Percentiles rank a stretch among this genome's conserved stretches.
These are phyloP conservation scores for Ecdyonurus torrentis DNA, from an alignment of 2,888 invertebrate species.

Conservation along the genomic window DNA sequence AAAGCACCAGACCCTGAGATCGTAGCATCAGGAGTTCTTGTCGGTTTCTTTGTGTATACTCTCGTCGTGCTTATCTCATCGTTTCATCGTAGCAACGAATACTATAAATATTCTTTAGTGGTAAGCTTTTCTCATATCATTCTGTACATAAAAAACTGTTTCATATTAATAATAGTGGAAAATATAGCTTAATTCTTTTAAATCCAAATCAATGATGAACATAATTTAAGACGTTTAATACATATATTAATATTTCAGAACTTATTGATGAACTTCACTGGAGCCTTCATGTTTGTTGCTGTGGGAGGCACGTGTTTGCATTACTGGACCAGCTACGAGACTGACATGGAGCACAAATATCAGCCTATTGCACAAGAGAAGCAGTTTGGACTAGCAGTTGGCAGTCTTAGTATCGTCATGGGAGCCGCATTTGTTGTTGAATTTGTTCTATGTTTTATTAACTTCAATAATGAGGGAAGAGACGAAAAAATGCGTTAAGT, in stretches of 20 bases:
- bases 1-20: slow-evolving; percentile 78
- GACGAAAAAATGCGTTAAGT: no score
- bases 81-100: slow-evolving; percentile 57
- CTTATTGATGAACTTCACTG: slow-evolving; percentile 74
- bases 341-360: slow-evolving; percentile 63
- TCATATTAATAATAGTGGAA: no score
- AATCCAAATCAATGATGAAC: no score
- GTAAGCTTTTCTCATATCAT: no score
- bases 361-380: slow-evolving; percentile 54
- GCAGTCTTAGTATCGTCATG: slow-evolving; percentile 59
- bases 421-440: slow-evolving; percentile 68
- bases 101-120: slow-evolving; percentile 50
- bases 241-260: slow-evolving; percentile 38
- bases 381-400: slow-evolving; percentile 66
- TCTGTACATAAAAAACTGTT: neutral
- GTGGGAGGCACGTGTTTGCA: slow-evolving; percentile 74
- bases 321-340: slow-evolving; percentile 76
- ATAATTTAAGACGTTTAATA: no score
- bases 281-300: slow-evolving; percentile 67
- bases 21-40: slow-evolving; percentile 70
- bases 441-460: slow-evolving; percentile 55
- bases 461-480: slow-evolving; percentile 38
- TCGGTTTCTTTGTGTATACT: slow-evolving; percentile 75
- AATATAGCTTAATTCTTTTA: no score
- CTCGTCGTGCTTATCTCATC: slow-evolving; percentile 54